Percentiles rank a stretch among this genome's conserved stretches.
Evolutionary conservation across 2,888 invertebrate species (phyloP).

Genomic region (Thelaira solivaga): DNA sequence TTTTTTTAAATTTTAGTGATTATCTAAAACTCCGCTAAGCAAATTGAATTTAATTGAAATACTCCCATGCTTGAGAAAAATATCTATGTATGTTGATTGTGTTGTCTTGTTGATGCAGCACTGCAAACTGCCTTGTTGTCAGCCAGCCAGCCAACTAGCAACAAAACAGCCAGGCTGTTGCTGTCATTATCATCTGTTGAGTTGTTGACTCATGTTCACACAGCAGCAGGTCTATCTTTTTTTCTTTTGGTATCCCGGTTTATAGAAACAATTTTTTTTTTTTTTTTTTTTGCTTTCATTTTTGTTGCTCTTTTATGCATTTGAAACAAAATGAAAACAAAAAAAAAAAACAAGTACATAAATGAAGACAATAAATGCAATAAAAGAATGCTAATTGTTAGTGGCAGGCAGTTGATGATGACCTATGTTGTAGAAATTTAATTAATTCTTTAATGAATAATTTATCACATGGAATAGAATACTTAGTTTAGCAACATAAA

Average conservation of each 20-base stretch:
- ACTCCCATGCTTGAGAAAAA: no score
- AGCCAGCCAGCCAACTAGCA: neutral
- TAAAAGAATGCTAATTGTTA: slow-evolving; percentile 7
- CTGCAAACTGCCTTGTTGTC: slow-evolving; percentile 14
- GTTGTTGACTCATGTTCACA: slow-evolving; percentile 54
- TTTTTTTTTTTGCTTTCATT: neutral
- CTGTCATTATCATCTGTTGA: slow-evolving; percentile 55
- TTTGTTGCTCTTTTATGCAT: slow-evolving; percentile 19
- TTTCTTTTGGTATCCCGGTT: slow-evolving; percentile 14
- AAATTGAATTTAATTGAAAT: no score
- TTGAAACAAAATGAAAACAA: slow-evolving; percentile 19
- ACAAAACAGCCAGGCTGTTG: slow-evolving; percentile 25
- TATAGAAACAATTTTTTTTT: slow-evolving; percentile 1
- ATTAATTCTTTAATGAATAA: neutral
- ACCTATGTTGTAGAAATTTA: neutral
- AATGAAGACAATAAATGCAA: slow-evolving; percentile 23
- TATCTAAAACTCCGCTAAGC: no score
- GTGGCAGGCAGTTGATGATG: slow-evolving; percentile 9
- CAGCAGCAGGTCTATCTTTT: slow-evolving; percentile 41
- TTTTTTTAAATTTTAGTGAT: no score
- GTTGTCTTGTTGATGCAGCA: neutral
- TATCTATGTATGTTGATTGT: slow-evolving; percentile 5
- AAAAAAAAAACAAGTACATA: slow-evolving; percentile 26
- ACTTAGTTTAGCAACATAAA: no score
- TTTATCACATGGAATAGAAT: no score